Conservation (phyloP, 2,888 invertebrate species). For the Germaria angustata region DNA sequence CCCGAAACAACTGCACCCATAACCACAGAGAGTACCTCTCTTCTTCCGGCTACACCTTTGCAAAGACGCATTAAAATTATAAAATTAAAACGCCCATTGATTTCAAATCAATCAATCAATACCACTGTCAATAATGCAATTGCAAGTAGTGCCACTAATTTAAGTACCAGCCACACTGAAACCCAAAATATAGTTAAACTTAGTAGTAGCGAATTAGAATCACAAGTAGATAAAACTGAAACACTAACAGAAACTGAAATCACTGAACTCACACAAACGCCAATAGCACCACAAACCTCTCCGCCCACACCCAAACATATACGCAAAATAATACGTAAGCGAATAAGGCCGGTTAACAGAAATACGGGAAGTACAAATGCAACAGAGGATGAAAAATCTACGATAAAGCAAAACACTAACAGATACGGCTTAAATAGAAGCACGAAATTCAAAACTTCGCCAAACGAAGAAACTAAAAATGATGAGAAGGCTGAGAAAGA, state of each 20-base stretch:
- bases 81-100: constrained; percentile 73
- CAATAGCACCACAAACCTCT: constrained; percentile 54
- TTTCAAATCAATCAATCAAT: constrained; percentile 62
- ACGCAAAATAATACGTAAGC: constrained; percentile 75
- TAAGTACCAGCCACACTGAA: constrained; percentile 71
- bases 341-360: constrained; percentile 72
- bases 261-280: constrained; percentile 60
- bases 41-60: constrained; percentile 68
- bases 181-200: constrained; percentile 63
- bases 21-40: constrained; percentile 64
- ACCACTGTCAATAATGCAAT: constrained; percentile 67
- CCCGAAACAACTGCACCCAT: constrained; percentile 59
- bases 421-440: constrained; percentile 66
- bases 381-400: neutral
- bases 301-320: constrained; percentile 71
- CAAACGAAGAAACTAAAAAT: neutral
- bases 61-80: constrained; percentile 74
- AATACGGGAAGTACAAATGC: constrained; percentile 17
- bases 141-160: constrained; percentile 69
- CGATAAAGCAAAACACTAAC: constrained; percentile 38
- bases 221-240: constrained; percentile 58
- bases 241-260: constrained; percentile 59
- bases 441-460: constrained; percentile 23
- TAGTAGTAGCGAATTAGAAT: constrained; percentile 65
- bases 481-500: neutral